phyloP scores from a whole-genome alignment of 2,797 vertebrate genomes.

The Bovichtus diacanthus region DNA sequence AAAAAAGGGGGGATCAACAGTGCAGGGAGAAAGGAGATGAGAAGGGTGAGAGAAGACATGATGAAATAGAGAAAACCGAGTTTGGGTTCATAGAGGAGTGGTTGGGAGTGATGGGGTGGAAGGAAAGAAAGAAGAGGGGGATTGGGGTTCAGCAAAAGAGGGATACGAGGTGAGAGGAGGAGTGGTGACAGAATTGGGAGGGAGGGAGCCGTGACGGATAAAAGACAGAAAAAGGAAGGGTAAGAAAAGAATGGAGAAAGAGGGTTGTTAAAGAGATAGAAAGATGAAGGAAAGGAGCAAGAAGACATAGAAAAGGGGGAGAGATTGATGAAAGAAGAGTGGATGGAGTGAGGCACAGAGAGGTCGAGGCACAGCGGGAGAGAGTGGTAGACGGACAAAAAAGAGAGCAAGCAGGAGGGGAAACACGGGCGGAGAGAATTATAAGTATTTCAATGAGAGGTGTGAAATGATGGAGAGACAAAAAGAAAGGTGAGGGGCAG shows the following conservation, averaged over 20 bases:
- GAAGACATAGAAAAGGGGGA: conserved; percentile 22
- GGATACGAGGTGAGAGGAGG: conserved; percentile 39
- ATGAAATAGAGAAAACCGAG: conserved; percentile 21
- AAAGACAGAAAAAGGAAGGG: conserved; percentile 12
- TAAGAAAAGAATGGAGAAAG: not conserved
- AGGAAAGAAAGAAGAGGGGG: conserved; percentile 4
- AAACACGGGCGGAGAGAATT: conserved; percentile 47
- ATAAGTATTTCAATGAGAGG: conserved; percentile 44
- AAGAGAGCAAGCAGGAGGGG: conserved; percentile 28
- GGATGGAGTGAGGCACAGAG: conserved; percentile 37
- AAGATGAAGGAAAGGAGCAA: conserved; percentile 13
- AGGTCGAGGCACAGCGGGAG: conserved; percentile 51
- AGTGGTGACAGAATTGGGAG: conserved; percentile 34
- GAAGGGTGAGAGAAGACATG: conserved; percentile 36
- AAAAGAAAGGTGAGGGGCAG: conserved; percentile 41
- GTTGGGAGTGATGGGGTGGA: conserved; percentile 11
- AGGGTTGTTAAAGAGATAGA: conserved; percentile 9
- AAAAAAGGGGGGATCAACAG: conserved; percentile 51
- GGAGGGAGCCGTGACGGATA: conserved; percentile 17
- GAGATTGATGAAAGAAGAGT: conserved; percentile 8
- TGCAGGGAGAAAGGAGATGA: conserved; percentile 34
- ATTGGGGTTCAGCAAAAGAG: conserved; percentile 34
- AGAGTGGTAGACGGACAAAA: conserved; percentile 25
- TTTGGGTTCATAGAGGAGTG: conserved; percentile 23
- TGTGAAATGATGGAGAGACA: conserved; percentile 32